These are phyloP conservation scores for Bombus fervidus DNA, from an alignment of 1,140 invertebrate species.

Conservation along the genomic window DNA sequence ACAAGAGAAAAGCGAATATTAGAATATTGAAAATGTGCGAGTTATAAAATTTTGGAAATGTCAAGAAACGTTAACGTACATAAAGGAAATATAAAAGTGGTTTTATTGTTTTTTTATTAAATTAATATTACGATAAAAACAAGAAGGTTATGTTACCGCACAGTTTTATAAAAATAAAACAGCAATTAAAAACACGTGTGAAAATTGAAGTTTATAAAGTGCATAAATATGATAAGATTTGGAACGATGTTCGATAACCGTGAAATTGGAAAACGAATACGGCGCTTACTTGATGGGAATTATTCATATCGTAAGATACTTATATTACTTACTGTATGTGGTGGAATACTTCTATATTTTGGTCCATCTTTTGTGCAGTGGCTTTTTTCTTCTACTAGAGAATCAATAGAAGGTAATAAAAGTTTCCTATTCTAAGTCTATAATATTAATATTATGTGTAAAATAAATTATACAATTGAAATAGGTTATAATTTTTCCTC, in stretches of 20 bases:
- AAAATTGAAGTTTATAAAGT: neutral
- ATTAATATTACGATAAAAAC: neutral
- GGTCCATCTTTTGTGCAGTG: constrained; percentile 86
- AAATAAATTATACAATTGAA: neutral
- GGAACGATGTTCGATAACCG: constrained; percentile 78
- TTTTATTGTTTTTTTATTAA: neutral
- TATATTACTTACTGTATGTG: constrained; percentile 84
- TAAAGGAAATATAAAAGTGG: neutral
- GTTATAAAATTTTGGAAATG: neutral
- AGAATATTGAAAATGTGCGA: neutral
- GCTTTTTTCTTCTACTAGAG: constrained; percentile 82
- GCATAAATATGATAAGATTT: constrained; percentile 60
- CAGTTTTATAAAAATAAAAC: neutral
- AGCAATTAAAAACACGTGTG: neutral
- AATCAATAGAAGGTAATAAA: constrained; percentile 77
- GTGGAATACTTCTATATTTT: constrained; percentile 86
- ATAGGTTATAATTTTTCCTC: neutral
- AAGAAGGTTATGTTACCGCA: constrained; percentile 21
- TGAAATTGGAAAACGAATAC: constrained; percentile 83
- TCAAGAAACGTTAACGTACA: neutral
- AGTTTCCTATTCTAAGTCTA: neutral
- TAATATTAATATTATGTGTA: neutral
- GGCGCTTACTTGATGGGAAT: constrained; percentile 85
- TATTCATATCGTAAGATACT: constrained; percentile 87
- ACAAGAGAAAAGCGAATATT: neutral